Evolutionary conservation across 1,140 invertebrate genomes (phyloP), one percentile per base, ranked within the genome.

Genomic region (Drosophila saltans): DNA sequence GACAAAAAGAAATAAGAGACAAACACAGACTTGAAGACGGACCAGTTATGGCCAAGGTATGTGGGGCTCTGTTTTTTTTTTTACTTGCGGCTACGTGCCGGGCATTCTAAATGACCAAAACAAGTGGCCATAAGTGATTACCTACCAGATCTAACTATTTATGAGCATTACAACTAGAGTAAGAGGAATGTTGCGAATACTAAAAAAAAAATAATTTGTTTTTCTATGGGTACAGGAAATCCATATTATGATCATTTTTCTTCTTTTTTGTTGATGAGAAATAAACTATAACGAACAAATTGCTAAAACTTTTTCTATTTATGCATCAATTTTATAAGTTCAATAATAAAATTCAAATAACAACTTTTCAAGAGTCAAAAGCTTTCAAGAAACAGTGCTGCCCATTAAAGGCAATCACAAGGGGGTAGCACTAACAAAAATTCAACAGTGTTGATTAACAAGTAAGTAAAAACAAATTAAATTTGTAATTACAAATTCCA

Each of bases 31-130:
- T 26, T 9, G 10, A 36, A 33, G 9, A 36, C 40, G 28, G 43
- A 69, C 73, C 61, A 36, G 61, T 76, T 77, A 77, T 77, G 66
- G 74, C 21, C 39, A 40, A 65, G 74, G 33, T 45, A 77, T 64
- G 66, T 56, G 56, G 9, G 41, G 64, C 26, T 63, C 28, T 33
- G 2, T 16, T 16, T 36, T 33, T 6, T 33, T 6, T 36, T n/a
- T 30, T 63, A 45, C 43, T 33, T 43, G 26, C 11, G n/a, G 10
- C 60, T 77, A 77, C 74, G 74, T 77, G 74, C 40, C 61, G 39
- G 60, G 74, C 39, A 77, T 77, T 77, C 74, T 77, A 40, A 75
- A 63, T 39, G 59, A 67, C 41, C 26, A 62, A 62, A 62, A 45
- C 45, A 30, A 30, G 7, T 67, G 28, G 30, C 40, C 58, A 62